Evolutionary conservation across 2,888 invertebrate species (phyloP), one percentile per base, ranked within the genome.

Genomic region (Ophion ellenae): DNA sequence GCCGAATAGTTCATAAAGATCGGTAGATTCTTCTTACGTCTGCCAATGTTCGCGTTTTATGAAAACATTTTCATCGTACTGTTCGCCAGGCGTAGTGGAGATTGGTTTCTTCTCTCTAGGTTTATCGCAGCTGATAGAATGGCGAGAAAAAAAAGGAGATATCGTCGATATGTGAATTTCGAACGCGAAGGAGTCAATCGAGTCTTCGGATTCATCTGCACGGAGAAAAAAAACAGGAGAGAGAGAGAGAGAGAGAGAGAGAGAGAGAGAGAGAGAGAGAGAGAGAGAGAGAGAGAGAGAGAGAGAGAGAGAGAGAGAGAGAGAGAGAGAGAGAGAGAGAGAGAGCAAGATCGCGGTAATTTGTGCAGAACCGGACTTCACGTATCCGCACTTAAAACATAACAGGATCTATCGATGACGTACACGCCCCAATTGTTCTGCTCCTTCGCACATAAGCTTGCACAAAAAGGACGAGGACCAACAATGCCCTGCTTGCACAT

Each of bases 21-120:
- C 77, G 77, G 59, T 67, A 73, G 67, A 71, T 84, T 81, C 67
- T 66, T 77, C 71, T 84, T 61, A 76, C 36, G 71, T 20, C 74
- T 70, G 66, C 40, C 53, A 64, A 59, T 24, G n/a, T 73, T 73
- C 53, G 47, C 14, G 64, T 66, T 66, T 53, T 17, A 17, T 14
- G 14, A 3, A 5, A 53, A 53, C 53, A 53, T 14, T 47, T 63
- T 75, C 47, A 45, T n/a, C 64, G 17, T 64, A 10, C n/a, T 24
- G 9, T 28, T 75, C 61, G 24, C 17, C 7, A 2, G 11, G 28
- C 45, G 45, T 24, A 28, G 24, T 24, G n/a, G n/a, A 28, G 45
- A 47, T 28, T 70, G 70, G 14, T 28, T 45, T 28, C 45, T 28
- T 45, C 74, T 47, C 20, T 57, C 5, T 57, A 32, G 11, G 32